Conservation (phyloP, 2,797 vertebrate genomes). For the Cyprinella venusta region DNA sequence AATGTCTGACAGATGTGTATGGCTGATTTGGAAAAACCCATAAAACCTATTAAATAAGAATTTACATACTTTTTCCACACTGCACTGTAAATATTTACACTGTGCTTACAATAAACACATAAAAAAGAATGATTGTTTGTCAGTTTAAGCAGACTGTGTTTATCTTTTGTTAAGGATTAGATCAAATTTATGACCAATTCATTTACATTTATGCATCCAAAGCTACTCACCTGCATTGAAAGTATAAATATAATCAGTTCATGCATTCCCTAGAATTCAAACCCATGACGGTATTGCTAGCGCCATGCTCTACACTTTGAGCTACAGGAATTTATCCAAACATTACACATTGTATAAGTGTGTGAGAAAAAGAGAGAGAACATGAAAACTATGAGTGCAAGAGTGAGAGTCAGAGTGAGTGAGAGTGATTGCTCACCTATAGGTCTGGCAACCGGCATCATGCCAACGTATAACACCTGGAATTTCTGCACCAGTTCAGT, state of each 20-base stretch:
- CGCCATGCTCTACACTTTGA: background rate
- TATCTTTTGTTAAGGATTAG: background rate
- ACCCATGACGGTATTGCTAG: background rate
- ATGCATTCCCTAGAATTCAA: background rate
- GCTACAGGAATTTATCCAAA: background rate
- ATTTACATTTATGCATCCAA: background rate
- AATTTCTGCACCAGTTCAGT: constrained; percentile 98
- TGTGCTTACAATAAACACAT: background rate
- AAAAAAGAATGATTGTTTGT: background rate
- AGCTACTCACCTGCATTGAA: background rate
- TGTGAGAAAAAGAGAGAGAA: background rate
- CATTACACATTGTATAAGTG: background rate
- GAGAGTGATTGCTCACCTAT: constrained; percentile 79
- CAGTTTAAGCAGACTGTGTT: background rate
- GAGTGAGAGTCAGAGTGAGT: background rate
- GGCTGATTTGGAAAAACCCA: background rate
- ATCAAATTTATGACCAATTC: background rate
- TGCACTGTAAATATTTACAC: background rate
- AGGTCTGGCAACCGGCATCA: constrained; percentile 89
- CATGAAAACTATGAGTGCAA: background rate
- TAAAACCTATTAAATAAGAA: constrained; percentile 14
- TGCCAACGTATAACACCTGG: constrained; percentile 92
- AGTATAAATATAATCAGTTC: background rate
- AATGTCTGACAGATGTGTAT: background rate
- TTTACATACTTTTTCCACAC: background rate